Evolutionary conservation across 2,797 vertebrate genomes (phyloP).

Genomic region (Thamnophis elegans): DNA sequence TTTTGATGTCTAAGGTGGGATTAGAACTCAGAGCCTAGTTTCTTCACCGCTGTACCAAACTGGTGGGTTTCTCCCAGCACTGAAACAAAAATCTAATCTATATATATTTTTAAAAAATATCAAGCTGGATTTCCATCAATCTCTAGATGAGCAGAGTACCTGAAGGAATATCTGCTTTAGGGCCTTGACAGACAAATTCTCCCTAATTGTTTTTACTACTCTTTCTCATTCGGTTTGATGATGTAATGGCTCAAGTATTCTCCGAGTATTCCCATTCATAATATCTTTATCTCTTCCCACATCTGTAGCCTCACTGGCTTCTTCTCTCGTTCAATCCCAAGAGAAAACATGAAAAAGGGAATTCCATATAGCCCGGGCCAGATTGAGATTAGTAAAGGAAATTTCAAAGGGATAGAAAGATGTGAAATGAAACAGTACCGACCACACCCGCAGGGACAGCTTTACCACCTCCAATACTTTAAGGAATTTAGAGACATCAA

Average conservation of each 20-base stretch:
- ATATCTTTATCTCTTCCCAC: too few relatives aligned
- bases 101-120: neutral
- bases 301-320: too few relatives aligned
- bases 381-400: neutral
- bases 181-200: neutral
- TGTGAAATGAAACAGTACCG: neutral
- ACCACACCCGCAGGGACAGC: neutral
- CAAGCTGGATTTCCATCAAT: neutral
- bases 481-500: neutral
- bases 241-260: neutral
- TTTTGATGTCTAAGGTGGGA: too few relatives aligned
- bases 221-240: neutral
- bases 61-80: neutral
- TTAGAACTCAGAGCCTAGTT: too few relatives aligned
- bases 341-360: too few relatives aligned
- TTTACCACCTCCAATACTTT: neutral
- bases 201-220: neutral
- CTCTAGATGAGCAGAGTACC: neutral
- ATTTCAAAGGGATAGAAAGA: neutral
- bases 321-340: too few relatives aligned
- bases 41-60: too few relatives aligned
- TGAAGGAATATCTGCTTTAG: neutral
- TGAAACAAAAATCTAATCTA: neutral
- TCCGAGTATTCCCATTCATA: neutral
- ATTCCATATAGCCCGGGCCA: neutral